Evolutionary conservation across 2,888 invertebrate genomes (phyloP).

Genomic region (Hydropsyche betteni): DNA sequence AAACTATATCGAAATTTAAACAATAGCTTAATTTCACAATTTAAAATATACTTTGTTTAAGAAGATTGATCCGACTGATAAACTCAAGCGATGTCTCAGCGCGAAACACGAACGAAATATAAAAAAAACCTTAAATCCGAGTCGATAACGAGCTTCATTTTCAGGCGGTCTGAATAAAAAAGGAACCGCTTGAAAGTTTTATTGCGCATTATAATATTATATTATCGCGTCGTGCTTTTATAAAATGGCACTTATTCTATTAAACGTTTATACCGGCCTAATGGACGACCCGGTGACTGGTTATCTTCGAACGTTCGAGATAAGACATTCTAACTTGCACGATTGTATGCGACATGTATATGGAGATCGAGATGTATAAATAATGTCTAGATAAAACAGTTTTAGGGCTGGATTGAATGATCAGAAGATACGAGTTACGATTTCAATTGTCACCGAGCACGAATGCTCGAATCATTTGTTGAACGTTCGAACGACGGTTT

Average conservation of each 20-base stretch:
- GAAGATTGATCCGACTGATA: no score
- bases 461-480: not conserved
- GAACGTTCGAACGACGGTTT: not conserved
- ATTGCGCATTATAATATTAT: no score
- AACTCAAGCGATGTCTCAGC: no score
- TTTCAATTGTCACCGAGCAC: slow-evolving; percentile 8
- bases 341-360: not conserved
- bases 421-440: slow-evolving; percentile 15
- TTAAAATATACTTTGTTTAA: no score
- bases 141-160: no score
- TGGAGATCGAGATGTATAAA: slow-evolving; percentile 26
- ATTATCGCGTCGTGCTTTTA: no score
- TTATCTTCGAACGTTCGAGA: slow-evolving; percentile 31
- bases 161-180: no score
- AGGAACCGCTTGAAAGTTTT: no score
- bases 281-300: slow-evolving; percentile 36
- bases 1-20: no score
- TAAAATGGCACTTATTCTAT: slow-evolving; percentile 14
- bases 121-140: no score
- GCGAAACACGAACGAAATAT: no score
- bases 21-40: no score
- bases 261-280: slow-evolving; percentile 3
- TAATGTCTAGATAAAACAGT: slow-evolving; percentile 30
- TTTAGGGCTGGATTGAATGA: slow-evolving; percentile 24
- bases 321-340: not conserved